A percentile compares a stretch with the other conserved stretches of the same genome.
These are phyloP conservation scores for Sterna hirundo DNA, from an alignment of 2,113 vertebrate species.

Conservation along the genomic window DNA sequence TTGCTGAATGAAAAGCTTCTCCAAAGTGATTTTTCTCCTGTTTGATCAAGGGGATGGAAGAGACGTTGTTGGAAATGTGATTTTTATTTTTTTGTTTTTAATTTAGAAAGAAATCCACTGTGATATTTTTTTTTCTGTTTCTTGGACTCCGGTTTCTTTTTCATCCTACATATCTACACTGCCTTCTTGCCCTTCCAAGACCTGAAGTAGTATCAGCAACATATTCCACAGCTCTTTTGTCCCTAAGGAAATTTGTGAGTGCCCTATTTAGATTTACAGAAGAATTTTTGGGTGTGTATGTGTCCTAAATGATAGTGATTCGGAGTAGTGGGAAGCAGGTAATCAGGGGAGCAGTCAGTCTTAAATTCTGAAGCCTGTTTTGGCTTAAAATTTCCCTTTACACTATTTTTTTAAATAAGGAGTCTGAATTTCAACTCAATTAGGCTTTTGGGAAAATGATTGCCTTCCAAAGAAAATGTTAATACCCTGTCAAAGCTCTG, in stretches of 20 bases:
- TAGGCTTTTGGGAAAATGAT: conserved; percentile 53
- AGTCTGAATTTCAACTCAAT: conserved; percentile 44
- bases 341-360: neutral
- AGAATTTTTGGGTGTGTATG: neutral
- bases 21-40: neutral
- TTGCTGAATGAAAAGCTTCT: conserved; percentile 8
- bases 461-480: conserved; percentile 65
- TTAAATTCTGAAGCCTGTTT: conserved; percentile 13
- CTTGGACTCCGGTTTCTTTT: neutral
- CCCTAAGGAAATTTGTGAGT: neutral
- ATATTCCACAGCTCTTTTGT: neutral
- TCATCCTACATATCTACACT: neutral
- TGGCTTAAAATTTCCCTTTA: conserved; percentile 36
- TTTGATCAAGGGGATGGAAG: neutral
- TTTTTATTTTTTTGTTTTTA: neutral
- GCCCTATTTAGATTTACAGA: neutral
- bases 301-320: neutral
- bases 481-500: conserved; percentile 41
- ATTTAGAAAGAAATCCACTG: neutral
- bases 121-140: neutral
- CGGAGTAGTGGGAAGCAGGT: neutral
- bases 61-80: neutral
- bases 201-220: neutral
- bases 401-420: neutral
- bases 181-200: neutral